A percentile compares a stretch with the other conserved stretches of the same genome.
These are phyloP conservation scores for Drosophila percnosoma DNA, from an alignment of 2,888 invertebrate genomes.

Conservation along the genomic window DNA sequence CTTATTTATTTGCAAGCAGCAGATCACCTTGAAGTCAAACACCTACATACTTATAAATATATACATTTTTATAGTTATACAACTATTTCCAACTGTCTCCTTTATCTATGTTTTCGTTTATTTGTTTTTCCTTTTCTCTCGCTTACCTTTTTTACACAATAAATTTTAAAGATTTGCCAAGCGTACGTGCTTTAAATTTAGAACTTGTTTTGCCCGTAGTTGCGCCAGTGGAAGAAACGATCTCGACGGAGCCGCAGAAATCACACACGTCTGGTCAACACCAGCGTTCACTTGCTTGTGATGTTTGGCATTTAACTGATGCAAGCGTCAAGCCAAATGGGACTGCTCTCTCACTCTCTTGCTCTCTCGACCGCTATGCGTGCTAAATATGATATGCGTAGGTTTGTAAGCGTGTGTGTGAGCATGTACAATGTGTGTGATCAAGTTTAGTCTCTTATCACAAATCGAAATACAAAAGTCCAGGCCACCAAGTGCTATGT, in stretches of 20 bases:
- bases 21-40: slow-evolving; percentile 70
- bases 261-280: slow-evolving; percentile 78
- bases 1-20: slow-evolving; percentile 10
- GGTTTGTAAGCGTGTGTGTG: background rate
- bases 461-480: slow-evolving; percentile 76
- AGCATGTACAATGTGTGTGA: slow-evolving; percentile 42
- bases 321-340: slow-evolving; percentile 29
- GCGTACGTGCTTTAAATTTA: slow-evolving; percentile 72
- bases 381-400: slow-evolving; percentile 38
- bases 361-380: slow-evolving; percentile 32
- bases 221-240: slow-evolving; percentile 60
- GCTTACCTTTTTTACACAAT: slow-evolving; percentile 72
- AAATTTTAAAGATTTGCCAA: slow-evolving; percentile 60
- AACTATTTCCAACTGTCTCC: slow-evolving; percentile 9
- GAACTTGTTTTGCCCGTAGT: slow-evolving; percentile 79
- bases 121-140: slow-evolving; percentile 13
- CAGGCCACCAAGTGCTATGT: slow-evolving; percentile 47
- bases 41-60: slow-evolving; percentile 4
- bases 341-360: slow-evolving; percentile 8
- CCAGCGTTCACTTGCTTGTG: slow-evolving; percentile 75
- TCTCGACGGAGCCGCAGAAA: slow-evolving; percentile 63
- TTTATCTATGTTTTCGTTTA: slow-evolving; percentile 38
- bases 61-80: slow-evolving; percentile 1
- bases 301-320: slow-evolving; percentile 48
- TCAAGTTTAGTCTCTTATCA: slow-evolving; percentile 70